Conservation (phyloP, 2,888 invertebrate species). For the Zaprionus lineosus region DNA sequence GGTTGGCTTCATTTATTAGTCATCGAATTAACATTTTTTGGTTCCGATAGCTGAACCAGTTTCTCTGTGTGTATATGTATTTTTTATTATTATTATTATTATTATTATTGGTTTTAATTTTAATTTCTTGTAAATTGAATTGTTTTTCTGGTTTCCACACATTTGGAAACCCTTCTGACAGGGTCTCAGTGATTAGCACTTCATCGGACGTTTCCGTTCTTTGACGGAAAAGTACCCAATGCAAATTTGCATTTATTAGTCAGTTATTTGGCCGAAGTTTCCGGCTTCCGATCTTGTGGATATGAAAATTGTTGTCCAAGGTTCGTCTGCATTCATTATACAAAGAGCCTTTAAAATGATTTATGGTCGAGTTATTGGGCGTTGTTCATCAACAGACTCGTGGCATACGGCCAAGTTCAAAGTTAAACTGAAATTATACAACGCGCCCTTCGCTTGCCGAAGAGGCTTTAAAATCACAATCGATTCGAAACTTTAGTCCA, state of each 20-base stretch:
- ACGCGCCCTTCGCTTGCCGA: no score
- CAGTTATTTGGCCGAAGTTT: constrained; percentile 27
- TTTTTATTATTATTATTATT: constrained; percentile 7
- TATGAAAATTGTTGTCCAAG: constrained; percentile 61
- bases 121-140: constrained; percentile 8
- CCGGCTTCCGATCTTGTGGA: constrained; percentile 58
- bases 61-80: no score
- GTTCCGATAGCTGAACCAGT: constrained; percentile 11
- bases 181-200: constrained; percentile 48
- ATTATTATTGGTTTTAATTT: neutral
- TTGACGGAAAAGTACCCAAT: constrained; percentile 44
- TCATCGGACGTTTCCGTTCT: constrained; percentile 36
- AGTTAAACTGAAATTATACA: constrained; percentile 44
- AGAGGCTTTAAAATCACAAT: no score
- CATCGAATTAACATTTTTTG: constrained; percentile 31
- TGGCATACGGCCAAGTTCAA: constrained; percentile 41
- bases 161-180: constrained; percentile 21
- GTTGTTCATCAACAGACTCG: constrained; percentile 24
- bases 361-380: constrained; percentile 45
- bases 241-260: constrained; percentile 51
- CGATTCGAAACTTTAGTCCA: no score
- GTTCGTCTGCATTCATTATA: no score
- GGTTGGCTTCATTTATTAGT: constrained; percentile 31
- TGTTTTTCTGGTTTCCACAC: constrained; percentile 20
- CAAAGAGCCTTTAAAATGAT: constrained; percentile 41